Percentiles rank a stretch among this genome's conserved stretches.
Conservation (phyloP, 2,797 vertebrate species). For the Margarornis squamiger region DNA sequence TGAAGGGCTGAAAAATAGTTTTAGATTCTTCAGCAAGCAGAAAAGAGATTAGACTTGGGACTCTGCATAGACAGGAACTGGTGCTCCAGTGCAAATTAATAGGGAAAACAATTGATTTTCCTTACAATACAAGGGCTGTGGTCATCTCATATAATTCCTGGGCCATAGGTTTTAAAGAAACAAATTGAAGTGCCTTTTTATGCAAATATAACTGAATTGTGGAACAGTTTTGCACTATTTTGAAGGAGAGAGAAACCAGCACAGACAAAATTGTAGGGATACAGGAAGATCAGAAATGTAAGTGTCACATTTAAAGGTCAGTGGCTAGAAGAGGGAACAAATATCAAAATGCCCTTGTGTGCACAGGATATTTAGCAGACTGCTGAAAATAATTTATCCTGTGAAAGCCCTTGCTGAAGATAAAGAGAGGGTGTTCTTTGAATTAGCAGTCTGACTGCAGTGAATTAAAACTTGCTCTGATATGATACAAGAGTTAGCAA, state of each 20-base stretch:
- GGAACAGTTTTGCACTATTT: background rate
- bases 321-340: background rate
- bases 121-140: background rate
- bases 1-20: background rate
- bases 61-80: background rate
- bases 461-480: background rate
- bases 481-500: background rate
- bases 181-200: background rate
- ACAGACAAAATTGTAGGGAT: background rate
- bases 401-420: background rate
- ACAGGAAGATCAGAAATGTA: background rate
- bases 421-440: background rate
- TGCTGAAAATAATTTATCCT: background rate
- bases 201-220: background rate
- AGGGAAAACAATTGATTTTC: background rate
- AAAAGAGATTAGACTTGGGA: background rate
- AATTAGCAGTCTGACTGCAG: background rate
- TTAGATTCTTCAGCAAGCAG: background rate
- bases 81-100: background rate
- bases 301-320: background rate
- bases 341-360: background rate
- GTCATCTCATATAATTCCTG: background rate
- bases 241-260: background rate
- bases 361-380: background rate
- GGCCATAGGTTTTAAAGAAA: background rate